These are phyloP conservation scores for Psittacara wagleri DNA, from an alignment of 2,113 vertebrate species.

Conservation along the genomic window DNA sequence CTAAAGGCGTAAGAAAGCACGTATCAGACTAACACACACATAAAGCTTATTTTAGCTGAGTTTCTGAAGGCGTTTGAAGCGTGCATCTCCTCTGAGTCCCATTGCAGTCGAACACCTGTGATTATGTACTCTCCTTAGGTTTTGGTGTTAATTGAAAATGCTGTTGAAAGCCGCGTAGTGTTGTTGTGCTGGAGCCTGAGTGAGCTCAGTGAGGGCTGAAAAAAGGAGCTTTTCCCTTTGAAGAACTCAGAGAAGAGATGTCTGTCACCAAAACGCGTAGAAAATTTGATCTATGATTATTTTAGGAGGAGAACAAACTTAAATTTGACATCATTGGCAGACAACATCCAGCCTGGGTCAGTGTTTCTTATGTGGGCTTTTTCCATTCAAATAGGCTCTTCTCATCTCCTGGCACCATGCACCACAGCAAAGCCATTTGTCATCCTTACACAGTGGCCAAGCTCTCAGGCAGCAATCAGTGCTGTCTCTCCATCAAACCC, in stretches of 20 bases:
- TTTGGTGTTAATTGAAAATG: conserved; percentile 52
- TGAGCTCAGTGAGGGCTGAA: neutral
- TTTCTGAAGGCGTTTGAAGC: conserved; percentile 7
- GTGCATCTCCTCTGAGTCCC: neutral
- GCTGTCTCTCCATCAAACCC: neutral
- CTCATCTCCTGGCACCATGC: neutral
- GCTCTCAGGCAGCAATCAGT: neutral
- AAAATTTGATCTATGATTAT: neutral
- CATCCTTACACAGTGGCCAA: rapidly evolving
- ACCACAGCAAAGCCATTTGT: neutral
- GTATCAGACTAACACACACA: rapidly evolving
- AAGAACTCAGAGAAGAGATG: neutral
- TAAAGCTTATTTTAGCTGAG: neutral
- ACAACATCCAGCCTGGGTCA: neutral
- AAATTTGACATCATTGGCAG: neutral
- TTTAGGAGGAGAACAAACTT: neutral
- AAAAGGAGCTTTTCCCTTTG: conserved; percentile 37
- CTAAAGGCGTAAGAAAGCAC: neutral
- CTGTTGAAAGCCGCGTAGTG: neutral
- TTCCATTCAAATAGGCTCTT: neutral
- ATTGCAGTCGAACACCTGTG: neutral
- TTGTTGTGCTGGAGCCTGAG: neutral
- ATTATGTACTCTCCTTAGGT: neutral
- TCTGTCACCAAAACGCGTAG: neutral
- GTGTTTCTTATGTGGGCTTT: neutral